These are phyloP conservation scores for Tetramorium simillimum DNA, from an alignment of 1,140 invertebrate genomes.

Conservation along the genomic window DNA sequence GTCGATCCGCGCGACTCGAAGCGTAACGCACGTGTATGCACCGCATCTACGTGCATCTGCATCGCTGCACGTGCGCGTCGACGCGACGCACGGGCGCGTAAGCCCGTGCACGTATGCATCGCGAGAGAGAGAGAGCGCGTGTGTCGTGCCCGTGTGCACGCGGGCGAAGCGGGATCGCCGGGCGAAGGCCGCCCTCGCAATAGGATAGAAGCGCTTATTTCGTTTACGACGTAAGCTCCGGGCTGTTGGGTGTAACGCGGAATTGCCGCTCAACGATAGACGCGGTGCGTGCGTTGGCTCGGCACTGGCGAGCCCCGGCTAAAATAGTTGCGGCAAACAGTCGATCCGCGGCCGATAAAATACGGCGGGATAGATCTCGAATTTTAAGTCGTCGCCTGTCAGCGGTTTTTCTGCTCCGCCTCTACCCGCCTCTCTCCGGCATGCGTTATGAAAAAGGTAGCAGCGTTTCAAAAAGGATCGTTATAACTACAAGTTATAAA, in stretches of 20 bases:
- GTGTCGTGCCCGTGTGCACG: not conserved
- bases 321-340: not conserved
- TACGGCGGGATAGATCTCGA: not conserved
- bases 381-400: not conserved
- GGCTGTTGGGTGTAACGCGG: conserved; percentile 29
- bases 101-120: not conserved
- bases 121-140: no score
- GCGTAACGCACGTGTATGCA: conserved; percentile 51
- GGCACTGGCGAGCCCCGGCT: not conserved
- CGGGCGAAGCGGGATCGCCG: conserved; percentile 23
- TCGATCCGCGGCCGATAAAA: conserved; percentile 1
- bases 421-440: no score
- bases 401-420: not conserved
- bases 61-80: conserved; percentile 55
- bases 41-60: conserved; percentile 56
- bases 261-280: conserved; percentile 24
- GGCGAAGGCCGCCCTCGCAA: conserved; percentile 18
- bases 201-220: conserved; percentile 51
- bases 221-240: conserved; percentile 23
- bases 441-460: conserved; percentile 1
- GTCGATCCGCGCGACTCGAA: conserved; percentile 52
- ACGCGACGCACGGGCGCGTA: conserved; percentile 39
- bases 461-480: conserved; percentile 19
- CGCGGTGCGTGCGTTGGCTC: not conserved
- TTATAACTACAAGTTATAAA: conserved; percentile 41